Conservation (phyloP, 2,888 invertebrate genomes). For the Rhagophthalmus giganteus region DNA sequence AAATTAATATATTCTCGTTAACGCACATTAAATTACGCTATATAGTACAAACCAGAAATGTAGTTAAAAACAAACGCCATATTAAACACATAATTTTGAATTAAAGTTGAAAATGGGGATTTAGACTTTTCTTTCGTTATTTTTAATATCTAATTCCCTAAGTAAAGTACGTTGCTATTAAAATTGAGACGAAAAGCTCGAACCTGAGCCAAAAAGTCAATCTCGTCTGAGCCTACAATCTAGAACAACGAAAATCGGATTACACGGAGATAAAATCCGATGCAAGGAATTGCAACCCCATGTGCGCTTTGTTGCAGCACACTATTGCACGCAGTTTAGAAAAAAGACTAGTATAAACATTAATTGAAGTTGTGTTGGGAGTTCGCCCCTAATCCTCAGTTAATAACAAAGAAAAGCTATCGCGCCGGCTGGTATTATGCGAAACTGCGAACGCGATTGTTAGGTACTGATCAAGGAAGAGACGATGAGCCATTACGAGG, state of each 20-base stretch:
- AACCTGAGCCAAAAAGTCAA: slow-evolving; percentile 25
- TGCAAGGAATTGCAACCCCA: slow-evolving; percentile 23
- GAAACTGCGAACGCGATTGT: slow-evolving; percentile 48
- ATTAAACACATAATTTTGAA: neutral
- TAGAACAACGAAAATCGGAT: slow-evolving; percentile 35
- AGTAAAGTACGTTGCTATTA: slow-evolving; percentile 1
- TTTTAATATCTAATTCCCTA: slow-evolving; percentile 8
- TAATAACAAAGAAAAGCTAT: slow-evolving; percentile 40
- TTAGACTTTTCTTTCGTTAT: neutral
- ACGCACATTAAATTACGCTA: too few relatives aligned
- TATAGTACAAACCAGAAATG: too few relatives aligned
- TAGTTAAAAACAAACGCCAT: too few relatives aligned
- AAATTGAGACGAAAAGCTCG: slow-evolving; percentile 5
- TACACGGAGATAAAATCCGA: slow-evolving; percentile 30
- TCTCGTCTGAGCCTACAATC: slow-evolving; percentile 33
- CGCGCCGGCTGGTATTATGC: slow-evolving; percentile 35
- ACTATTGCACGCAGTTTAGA: slow-evolving; percentile 25
- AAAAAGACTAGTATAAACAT: slow-evolving; percentile 39
- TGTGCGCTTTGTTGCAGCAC: slow-evolving; percentile 16
- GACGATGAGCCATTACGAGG: slow-evolving; percentile 52
- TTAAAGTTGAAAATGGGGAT: neutral
- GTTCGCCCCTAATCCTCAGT: slow-evolving; percentile 37
- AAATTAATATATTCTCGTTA: too few relatives aligned
- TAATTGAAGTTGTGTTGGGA: slow-evolving; percentile 38
- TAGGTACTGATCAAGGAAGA: slow-evolving; percentile 56